Percentiles rank a stretch among this genome's conserved stretches.
Conservation (phyloP, 2,888 invertebrate species). For the Zaprionus bogoriensis region DNA sequence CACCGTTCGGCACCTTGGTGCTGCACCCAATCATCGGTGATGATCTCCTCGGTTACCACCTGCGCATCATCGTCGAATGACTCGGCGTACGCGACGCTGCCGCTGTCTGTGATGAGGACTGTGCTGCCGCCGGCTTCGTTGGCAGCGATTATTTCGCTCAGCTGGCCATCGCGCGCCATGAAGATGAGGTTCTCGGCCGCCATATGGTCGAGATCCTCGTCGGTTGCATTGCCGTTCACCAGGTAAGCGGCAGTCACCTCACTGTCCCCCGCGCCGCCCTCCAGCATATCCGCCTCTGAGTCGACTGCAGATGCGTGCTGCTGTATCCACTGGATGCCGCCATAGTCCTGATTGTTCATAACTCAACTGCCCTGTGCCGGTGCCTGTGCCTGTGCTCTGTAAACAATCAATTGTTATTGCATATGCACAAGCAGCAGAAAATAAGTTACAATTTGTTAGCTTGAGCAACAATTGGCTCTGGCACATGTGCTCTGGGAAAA, state of each 20-base stretch:
- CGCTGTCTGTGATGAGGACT: slow-evolving; percentile 71
- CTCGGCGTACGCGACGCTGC: slow-evolving; percentile 54
- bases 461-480: slow-evolving; percentile 64
- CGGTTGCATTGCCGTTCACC: slow-evolving; percentile 50
- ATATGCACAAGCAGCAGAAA: slow-evolving; percentile 12
- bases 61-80: slow-evolving; percentile 83
- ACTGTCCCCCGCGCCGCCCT: slow-evolving; percentile 47
- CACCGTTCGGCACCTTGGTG: slow-evolving; percentile 89
- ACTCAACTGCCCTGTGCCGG: slow-evolving; percentile 42
- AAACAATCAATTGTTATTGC: slow-evolving; percentile 37
- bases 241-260: slow-evolving; percentile 46
- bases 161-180: slow-evolving; percentile 85
- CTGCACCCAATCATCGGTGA: slow-evolving; percentile 91
- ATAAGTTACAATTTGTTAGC: slow-evolving; percentile 21
- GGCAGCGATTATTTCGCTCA: slow-evolving; percentile 77
- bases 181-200: slow-evolving; percentile 87
- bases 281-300: slow-evolving; percentile 70
- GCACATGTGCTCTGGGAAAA: slow-evolving; percentile 65
- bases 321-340: slow-evolving; percentile 80
- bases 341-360: slow-evolving; percentile 71
- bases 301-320: slow-evolving; percentile 61
- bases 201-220: slow-evolving; percentile 84
- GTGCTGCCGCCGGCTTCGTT: slow-evolving; percentile 62
- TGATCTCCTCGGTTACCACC: slow-evolving; percentile 91
- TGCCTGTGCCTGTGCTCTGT: slow-evolving; percentile 31